Evolutionary conservation across 2,888 invertebrate species (phyloP), one percentile per base, ranked within the genome.

Genomic region (Nemoura dubitans): DNA sequence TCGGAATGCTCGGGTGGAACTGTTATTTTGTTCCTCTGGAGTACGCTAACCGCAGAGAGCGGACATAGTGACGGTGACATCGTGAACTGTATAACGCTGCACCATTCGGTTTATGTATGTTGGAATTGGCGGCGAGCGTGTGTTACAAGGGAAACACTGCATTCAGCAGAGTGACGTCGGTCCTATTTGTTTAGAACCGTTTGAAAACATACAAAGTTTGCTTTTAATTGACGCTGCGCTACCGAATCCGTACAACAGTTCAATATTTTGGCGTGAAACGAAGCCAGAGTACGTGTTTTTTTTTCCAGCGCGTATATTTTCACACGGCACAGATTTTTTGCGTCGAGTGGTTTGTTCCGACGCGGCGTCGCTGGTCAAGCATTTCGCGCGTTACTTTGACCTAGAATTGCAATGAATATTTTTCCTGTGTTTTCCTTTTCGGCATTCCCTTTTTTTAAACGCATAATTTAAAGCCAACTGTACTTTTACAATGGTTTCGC

Each of bases 391-490:
- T 21, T 3, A 14, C 59, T 7, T 59, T 59, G 59, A 59, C 59
- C 59, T 10, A 59, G 21, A 59, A 59, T 59, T 21, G 59, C 59
- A 7, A 59, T 59, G 59, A 59, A 59, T 59, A 59, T 59, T 59
- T 59, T 59, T 59, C 14, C 59, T 21, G 59, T 1, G 21, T 59
- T 21, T 10, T 36, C 5, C 10, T 36, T 36, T 36, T 36, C 3
- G 14, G 59, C 14, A 21, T 59, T 21, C 16, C 14, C 16, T 59
- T 59, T 59, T 59, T 36, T 59, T 16, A 16, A 59, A 59, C 59
- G 59, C 59, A 59, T 59, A 59, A 59, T 59, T 59, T 59, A 59
- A 59, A n/a, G n/a, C n/a, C n/a, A n/a, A n/a, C n/a, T n/a, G n/a
- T n/a, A n/a, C n/a, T n/a, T n/a, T n/a, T n/a, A n/a, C n/a, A n/a